Percentiles rank a stretch among this genome's conserved stretches.
Evolutionary conservation across 2,888 invertebrate species (phyloP).

Genomic region (Heliconius cydno): DNA sequence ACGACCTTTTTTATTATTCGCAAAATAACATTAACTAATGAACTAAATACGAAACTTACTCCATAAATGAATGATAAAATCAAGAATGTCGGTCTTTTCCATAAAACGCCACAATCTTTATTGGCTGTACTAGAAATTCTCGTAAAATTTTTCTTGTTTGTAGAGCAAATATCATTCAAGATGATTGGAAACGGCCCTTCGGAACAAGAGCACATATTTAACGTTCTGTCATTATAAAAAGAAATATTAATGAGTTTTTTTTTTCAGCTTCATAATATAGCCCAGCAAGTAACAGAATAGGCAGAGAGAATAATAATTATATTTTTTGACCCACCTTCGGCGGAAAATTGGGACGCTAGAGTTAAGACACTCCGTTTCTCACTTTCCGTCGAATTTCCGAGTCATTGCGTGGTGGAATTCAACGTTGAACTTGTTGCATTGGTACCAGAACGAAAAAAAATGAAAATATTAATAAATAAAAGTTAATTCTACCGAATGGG

Average conservation of each 20-base stretch:
- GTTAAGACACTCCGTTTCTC: no score
- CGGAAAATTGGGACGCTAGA: no score
- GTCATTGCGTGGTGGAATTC: no score
- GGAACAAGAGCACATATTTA: conserved; percentile 5
- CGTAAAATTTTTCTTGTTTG: conserved; percentile 17
- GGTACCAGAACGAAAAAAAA: no score
- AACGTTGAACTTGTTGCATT: no score
- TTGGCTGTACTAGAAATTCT: conserved; percentile 18
- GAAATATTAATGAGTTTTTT: conserved; percentile 8
- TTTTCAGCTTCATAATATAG: no score
- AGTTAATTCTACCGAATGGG: no score
- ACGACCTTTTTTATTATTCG: not conserved
- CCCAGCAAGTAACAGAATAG: no score
- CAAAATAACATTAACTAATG: conserved; percentile 1
- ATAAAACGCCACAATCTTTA: conserved; percentile 10
- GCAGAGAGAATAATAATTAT: no score
- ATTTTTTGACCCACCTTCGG: no score
- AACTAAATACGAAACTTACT: not conserved
- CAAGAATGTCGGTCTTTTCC: not conserved
- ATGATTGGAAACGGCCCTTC: conserved; percentile 23
- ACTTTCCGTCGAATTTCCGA: no score
- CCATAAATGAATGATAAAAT: conserved; percentile 17
- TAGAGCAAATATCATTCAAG: conserved; percentile 11
- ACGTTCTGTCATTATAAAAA: conserved; percentile 7
- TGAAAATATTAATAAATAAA: no score